Evolutionary conservation across 1,140 invertebrate genomes (phyloP), one percentile per base, ranked within the genome.

Genomic region (Augochlora pura): DNA sequence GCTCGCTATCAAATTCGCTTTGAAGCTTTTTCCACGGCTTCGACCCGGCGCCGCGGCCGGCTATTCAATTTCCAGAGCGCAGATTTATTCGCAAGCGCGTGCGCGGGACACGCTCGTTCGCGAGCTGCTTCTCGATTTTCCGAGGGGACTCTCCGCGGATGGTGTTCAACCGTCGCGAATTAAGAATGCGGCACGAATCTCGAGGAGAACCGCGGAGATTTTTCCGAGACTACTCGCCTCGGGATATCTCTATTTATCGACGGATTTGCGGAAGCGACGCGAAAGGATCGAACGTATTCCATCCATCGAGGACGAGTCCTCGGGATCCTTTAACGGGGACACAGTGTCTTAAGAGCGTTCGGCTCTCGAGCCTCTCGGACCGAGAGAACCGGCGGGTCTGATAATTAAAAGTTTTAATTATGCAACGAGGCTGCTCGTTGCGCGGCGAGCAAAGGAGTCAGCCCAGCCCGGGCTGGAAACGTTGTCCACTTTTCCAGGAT

Each of bases 371-470:
- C 49, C 16, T 18, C 49, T 18, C 16, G 1, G 49, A 21, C 49
- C 14, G 49, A 16, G 49, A 21, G 16, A 5, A 16, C 16, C 16
- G 16, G 18, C 49, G 49, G 1, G 18, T 52, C 78, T 71, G 85
- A 88, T 88, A 88, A 88, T 88, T 88, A 88, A 88, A 88, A 88
- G 42, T 88, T 88, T 88, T 86, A 87, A 88, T 88, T 88, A 88
- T 85, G 77, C 86, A 80, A 79, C 81, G 72, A 68, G 38, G 77
- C 63, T 32, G 27, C 38, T 49, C 49, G 38, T 49, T 65, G 83
- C 60, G 25, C 42, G 39, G 21, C 42, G 39, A 68, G 49, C 70
- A 66, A 16, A 38, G 12, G 18, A 8, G 14, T 18, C 49, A 18
- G 46, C 16, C 14, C 10, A 32, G 32, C 32, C 32, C 32, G 18